These are phyloP conservation scores for Loris lydekkerianus DNA, from an alignment of 2,797 vertebrate genomes.

Conservation along the genomic window DNA sequence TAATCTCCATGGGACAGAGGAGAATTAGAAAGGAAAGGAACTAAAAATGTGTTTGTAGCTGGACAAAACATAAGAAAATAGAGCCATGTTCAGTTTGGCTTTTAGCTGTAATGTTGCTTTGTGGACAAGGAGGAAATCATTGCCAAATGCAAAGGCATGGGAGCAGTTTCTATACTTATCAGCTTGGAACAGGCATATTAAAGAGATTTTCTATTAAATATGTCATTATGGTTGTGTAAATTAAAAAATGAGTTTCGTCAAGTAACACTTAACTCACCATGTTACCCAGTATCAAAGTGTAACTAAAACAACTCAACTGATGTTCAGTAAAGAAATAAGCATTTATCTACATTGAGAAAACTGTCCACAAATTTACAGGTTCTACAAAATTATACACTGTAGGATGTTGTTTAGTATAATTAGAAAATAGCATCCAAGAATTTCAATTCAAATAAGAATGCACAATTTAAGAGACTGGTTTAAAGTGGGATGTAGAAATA, in stretches of 20 bases:
- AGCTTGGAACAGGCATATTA: constrained; percentile 50
- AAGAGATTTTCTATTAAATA: constrained; percentile 69
- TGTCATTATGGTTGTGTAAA: constrained; percentile 64
- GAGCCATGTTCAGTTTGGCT: constrained; percentile 2
- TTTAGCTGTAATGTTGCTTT: constrained; percentile 63
- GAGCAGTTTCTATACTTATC: constrained; percentile 59
- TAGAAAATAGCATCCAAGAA: not conserved
- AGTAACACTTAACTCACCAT: not conserved
- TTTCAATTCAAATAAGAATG: not conserved
- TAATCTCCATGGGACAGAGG: constrained; percentile 47
- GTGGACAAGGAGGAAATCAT: not conserved
- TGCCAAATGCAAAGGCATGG: constrained; percentile 65
- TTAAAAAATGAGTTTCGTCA: constrained; percentile 57
- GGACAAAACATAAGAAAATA: constrained; percentile 56
- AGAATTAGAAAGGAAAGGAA: not conserved
- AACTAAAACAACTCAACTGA: constrained; percentile 30
- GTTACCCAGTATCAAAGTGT: constrained; percentile 60
- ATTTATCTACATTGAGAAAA: not conserved
- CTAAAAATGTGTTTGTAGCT: constrained; percentile 47
- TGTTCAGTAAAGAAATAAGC: constrained; percentile 30
- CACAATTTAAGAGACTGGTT: not conserved
- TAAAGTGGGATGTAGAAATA: not conserved
- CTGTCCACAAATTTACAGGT: not conserved
- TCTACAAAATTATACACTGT: constrained; percentile 35
- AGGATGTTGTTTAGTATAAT: not conserved